These are phyloP conservation scores for Saturnia japonica DNA, from an alignment of 2,888 invertebrate species.

Conservation along the genomic window DNA sequence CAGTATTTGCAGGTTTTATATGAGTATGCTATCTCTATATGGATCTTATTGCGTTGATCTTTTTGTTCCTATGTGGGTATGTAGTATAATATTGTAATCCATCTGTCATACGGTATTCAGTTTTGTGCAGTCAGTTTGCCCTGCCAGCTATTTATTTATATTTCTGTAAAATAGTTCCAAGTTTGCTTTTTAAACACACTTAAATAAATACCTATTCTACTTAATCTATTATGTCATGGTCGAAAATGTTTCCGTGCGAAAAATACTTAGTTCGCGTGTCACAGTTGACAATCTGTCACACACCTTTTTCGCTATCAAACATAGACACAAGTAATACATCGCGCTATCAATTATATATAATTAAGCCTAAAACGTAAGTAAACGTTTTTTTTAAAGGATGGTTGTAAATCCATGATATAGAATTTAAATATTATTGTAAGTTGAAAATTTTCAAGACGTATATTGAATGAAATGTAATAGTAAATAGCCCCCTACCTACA, in stretches of 20 bases:
- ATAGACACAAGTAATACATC: too few species aligned
- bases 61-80: too few species aligned
- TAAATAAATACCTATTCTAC: too few species aligned
- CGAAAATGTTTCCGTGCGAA: slow-evolving; percentile 45
- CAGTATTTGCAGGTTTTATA: too few species aligned
- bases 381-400: not conserved
- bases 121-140: not conserved
- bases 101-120: too few species aligned
- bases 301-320: too few species aligned
- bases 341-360: slow-evolving; percentile 2
- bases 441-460: not conserved
- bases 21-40: too few species aligned
- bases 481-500: too few species aligned
- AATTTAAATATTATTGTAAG: not conserved
- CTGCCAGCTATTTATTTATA: not conserved
- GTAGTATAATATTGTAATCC: too few species aligned
- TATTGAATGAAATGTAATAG: too few species aligned
- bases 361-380: not conserved
- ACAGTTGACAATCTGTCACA: slow-evolving; percentile 20
- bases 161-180: not conserved
- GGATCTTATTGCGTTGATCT: too few species aligned
- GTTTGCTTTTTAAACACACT: not conserved
- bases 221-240: slow-evolving; percentile 50
- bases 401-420: not conserved
- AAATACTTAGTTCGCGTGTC: slow-evolving; percentile 37